Evolutionary conservation across 2,797 vertebrate genomes (phyloP).

Genomic region (Molossus molossus): DNA sequence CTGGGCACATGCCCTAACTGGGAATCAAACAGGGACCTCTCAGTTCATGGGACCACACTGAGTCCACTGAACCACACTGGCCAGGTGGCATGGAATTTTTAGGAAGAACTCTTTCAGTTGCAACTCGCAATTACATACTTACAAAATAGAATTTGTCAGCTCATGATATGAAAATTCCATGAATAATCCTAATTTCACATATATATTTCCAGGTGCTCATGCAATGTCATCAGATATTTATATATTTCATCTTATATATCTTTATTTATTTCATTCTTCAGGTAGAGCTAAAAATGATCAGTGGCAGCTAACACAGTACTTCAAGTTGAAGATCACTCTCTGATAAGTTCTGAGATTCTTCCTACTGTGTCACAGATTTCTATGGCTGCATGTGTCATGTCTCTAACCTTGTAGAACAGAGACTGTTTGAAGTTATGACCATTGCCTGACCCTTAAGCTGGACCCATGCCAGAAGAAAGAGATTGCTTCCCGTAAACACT

Average conservation of each 20-base stretch:
- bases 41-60: too few species aligned
- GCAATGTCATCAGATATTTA: not conserved
- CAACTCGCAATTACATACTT: not conserved
- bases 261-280: constrained; percentile 9
- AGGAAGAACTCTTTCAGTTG: not conserved
- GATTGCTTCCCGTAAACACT: not conserved
- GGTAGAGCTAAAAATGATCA: not conserved
- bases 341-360: not conserved
- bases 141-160: not conserved
- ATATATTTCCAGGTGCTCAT: not conserved
- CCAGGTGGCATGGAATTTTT: not conserved
- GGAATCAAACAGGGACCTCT: too few species aligned
- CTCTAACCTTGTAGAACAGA: too few species aligned
- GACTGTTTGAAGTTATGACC: not conserved
- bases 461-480: too few species aligned
- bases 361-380: not conserved
- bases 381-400: not conserved
- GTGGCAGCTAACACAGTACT: not conserved
- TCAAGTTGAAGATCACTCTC: not conserved
- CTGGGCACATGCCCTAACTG: too few species aligned
- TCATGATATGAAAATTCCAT: not conserved
- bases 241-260: not conserved
- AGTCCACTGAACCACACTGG: too few species aligned
- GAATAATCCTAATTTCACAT: not conserved
- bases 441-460: not conserved